Percentiles rank a stretch among this genome's conserved stretches.
phyloP scores from a whole-genome alignment of 2,797 vertebrate genomes.

The Enoplosus armatus region DNA sequence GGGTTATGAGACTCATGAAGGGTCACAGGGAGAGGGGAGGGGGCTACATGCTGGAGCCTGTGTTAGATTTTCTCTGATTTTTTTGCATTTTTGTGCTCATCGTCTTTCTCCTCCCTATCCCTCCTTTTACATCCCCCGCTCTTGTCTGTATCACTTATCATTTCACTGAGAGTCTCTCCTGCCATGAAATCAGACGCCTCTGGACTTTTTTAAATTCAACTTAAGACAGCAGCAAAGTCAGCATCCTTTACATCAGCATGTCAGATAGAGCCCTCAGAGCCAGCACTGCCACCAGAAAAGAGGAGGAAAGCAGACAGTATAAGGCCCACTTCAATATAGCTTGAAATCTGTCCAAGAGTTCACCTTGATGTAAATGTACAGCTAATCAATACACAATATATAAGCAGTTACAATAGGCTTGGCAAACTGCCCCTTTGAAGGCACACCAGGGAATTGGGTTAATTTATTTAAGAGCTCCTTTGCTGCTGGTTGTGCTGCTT shows the following conservation, averaged over 20 bases:
- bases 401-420: constrained; percentile 61
- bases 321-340: constrained; percentile 26
- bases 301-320: neutral
- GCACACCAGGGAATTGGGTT: constrained; percentile 47
- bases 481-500: constrained; percentile 45
- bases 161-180: constrained; percentile 23
- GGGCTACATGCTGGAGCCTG: neutral
- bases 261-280: constrained; percentile 32
- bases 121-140: neutral
- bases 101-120: neutral
- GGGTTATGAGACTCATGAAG: constrained; percentile 8
- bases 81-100: neutral
- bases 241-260: constrained; percentile 46
- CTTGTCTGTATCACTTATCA: constrained; percentile 5
- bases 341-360: constrained; percentile 61
- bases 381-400: constrained; percentile 78
- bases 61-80: neutral
- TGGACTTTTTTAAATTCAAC: constrained; percentile 52
- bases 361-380: constrained; percentile 78
- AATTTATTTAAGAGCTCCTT: constrained; percentile 69
- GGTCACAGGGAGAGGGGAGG: neutral
- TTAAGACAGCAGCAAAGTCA: constrained; percentile 56
- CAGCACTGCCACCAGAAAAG: constrained; percentile 19
- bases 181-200: constrained; percentile 51
- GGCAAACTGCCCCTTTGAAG: constrained; percentile 55